A percentile compares a stretch with the other conserved stretches of the same genome.
Conservation (phyloP, 1,140 invertebrate species). For the Cherax destructor region DNA sequence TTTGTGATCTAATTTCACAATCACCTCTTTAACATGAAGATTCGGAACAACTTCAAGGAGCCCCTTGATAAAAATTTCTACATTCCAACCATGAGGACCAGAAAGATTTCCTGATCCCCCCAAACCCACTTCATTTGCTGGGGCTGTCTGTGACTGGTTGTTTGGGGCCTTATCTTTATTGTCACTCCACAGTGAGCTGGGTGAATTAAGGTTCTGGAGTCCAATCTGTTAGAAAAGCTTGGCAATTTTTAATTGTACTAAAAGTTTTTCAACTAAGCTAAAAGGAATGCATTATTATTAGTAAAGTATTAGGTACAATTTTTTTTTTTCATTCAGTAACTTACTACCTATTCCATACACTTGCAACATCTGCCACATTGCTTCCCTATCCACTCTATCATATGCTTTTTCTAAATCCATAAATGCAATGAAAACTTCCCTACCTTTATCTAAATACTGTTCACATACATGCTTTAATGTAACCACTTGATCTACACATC, state of each 20-base stretch:
- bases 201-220: constrained; percentile 79
- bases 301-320: too few species aligned
- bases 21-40: constrained; percentile 94
- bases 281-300: too few species aligned
- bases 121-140: constrained; percentile 23
- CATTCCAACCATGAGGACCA: constrained; percentile 83
- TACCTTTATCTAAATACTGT: too few species aligned
- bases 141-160: constrained; percentile 25
- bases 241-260: background rate
- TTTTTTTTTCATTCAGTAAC: too few species aligned
- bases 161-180: constrained; percentile 74
- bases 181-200: constrained; percentile 74
- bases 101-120: constrained; percentile 29
- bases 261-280: background rate
- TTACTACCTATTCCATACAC: too few species aligned
- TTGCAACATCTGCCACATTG: too few species aligned
- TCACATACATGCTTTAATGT: too few species aligned
- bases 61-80: constrained; percentile 93
- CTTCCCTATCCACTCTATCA: too few species aligned
- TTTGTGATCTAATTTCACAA: constrained; percentile 91
- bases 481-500: too few species aligned
- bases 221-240: constrained; percentile 64
- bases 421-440: too few species aligned
- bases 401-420: too few species aligned
- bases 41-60: constrained; percentile 91